phyloP scores from a whole-genome alignment of 37 sponge, comb jelly and placozoan genomes.

The Spongia lamella region DNA sequence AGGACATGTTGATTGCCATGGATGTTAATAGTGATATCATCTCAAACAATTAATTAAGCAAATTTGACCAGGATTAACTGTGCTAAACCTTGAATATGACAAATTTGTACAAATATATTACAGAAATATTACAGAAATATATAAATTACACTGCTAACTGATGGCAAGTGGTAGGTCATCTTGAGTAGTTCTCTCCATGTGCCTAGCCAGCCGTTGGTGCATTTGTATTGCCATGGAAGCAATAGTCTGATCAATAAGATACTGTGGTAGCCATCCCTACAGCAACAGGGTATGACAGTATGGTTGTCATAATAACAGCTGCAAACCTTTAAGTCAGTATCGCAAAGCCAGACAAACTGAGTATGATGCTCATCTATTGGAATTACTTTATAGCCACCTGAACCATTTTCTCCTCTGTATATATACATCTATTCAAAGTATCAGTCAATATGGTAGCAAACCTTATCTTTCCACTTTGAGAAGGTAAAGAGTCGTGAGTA shows the following conservation, averaged over 20 bases:
- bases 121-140: no score
- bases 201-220: no score
- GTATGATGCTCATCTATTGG: neutral
- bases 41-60: no score
- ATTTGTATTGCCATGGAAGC: no score
- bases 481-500: slow-evolving; percentile 27
- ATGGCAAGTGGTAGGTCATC: no score
- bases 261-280: slow-evolving; percentile 29
- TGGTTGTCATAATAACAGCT: neutral
- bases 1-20: no score
- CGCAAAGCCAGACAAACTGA: slow-evolving; percentile 26
- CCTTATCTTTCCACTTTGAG: slow-evolving; percentile 58
- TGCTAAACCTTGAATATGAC: no score
- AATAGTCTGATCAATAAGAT: slow-evolving; percentile 29
- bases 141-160: no score
- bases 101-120: no score
- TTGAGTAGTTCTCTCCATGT: no score
- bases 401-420: slow-evolving; percentile 57
- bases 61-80: no score
- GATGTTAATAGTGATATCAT: no score
- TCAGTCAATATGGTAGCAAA: slow-evolving; percentile 17
- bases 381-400: slow-evolving; percentile 40
- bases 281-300: neutral
- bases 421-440: neutral
- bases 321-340: slow-evolving; percentile 50